Conservation (phyloP, 2,888 invertebrate species). For the Oeneis ivallda region DNA sequence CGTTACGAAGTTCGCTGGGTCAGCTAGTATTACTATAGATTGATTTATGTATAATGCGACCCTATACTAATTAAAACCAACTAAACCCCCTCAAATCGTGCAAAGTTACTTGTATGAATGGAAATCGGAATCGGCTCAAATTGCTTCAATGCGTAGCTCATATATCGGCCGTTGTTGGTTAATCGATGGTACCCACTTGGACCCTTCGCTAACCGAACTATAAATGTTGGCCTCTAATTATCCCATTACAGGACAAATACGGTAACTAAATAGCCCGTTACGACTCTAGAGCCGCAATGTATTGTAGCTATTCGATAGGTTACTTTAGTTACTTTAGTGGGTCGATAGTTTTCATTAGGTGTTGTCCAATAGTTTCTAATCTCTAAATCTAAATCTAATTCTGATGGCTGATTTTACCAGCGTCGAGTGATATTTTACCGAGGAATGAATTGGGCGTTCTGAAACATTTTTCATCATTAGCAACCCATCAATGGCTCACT, state of each 20-base stretch:
- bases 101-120: neutral
- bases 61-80: too few species aligned
- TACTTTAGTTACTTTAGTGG: neutral
- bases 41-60: too few species aligned
- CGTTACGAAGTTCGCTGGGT: too few species aligned
- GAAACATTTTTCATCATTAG: too few species aligned
- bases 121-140: neutral
- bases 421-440: too few species aligned
- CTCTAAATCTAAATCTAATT: too few species aligned
- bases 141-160: neutral
- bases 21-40: too few species aligned
- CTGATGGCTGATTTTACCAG: too few species aligned
- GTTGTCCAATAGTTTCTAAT: too few species aligned
- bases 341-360: neutral
- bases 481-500: too few species aligned
- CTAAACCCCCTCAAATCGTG: too few species aligned
- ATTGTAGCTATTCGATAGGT: neutral
- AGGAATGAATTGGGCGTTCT: too few species aligned
- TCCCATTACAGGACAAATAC: conserved; percentile 18
- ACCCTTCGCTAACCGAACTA: conserved; percentile 11
- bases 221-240: conserved; percentile 16
- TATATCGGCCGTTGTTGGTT: conserved; percentile 5
- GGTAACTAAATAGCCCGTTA: conserved; percentile 12
- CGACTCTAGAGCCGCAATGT: neutral
- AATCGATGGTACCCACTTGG: conserved; percentile 16